Conservation (phyloP, 2,888 invertebrate species). For the Brachylomia viminalis region DNA sequence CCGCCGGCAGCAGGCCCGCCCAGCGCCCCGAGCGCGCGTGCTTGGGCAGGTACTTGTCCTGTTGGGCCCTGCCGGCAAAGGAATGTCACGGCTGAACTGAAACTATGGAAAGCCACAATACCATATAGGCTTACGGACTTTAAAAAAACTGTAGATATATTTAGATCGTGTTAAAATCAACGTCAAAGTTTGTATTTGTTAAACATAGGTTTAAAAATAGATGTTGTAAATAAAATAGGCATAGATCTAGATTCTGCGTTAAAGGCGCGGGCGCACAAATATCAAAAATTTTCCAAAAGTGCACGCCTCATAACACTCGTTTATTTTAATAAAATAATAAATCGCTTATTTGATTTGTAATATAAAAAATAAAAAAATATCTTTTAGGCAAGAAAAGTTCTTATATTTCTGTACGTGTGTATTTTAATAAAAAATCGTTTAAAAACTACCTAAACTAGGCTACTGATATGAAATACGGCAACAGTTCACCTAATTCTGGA, state of each 20-base stretch:
- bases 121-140: neutral
- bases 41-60: conserved; percentile 94
- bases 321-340: too few relatives aligned
- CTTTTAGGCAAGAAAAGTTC: too few relatives aligned
- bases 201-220: neutral
- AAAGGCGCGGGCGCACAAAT: neutral
- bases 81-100: neutral
- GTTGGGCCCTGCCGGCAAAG: conserved; percentile 91
- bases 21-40: conserved; percentile 94
- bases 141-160: neutral
- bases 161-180: neutral
- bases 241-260: neutral
- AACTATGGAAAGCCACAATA: neutral
- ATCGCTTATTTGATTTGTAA: too few relatives aligned
- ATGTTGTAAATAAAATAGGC: neutral
- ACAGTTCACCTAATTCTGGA: too few relatives aligned
- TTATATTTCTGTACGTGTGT: too few relatives aligned
- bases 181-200: neutral
- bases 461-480: too few relatives aligned
- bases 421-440: too few relatives aligned
- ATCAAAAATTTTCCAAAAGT: neutral
- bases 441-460: too few relatives aligned
- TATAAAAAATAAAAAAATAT: too few relatives aligned
- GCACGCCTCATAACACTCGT: too few relatives aligned
- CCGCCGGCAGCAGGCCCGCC: conserved; percentile 92